Evolutionary conservation across 2,797 vertebrate genomes (phyloP), one percentile per base, ranked within the genome.

Genomic region (Danio kyathit): DNA sequence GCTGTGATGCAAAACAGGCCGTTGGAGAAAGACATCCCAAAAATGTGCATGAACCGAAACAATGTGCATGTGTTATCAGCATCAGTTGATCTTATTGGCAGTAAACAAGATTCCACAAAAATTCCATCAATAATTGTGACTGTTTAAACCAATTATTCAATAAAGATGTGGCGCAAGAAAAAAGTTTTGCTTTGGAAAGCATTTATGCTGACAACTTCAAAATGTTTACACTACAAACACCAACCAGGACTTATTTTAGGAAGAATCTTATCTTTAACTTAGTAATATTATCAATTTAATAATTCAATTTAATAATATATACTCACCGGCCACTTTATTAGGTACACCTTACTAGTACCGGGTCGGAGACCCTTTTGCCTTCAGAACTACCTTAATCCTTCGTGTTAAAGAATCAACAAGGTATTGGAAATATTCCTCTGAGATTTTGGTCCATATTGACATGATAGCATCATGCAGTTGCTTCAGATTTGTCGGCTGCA

Each of bases 121-220:
- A 73, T 56, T 72, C 49, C 17, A 21, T 73, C 59, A 72, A 73
- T 80, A 64, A 63, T 56, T 6, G 6, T 56, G 69, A 65, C 61
- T 43, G 56, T 70, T 79, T 61, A 79, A 79, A 71, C 56, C 66
- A 79, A 71, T 79, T 79, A 71, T 71, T 71, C 66, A 79, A 71
- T 71, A 79, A 71, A 79, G 66, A 79, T 71, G 66, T 61, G 56
- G 66, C 11, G 1, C 57, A 44, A 14, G 40, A 64, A 63, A 73
- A 29, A 29, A 76, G 63, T 76, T 43, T 60, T 61, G 40, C 51
- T 80, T 56, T 56, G 69, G 69, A 63, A 13, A 17, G 10, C 14
- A 8, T 52, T 71, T 16, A 63, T 40, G 59, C 46, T 41, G 59
- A 40, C 21, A 14, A 11, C 19, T 74, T 57, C 54, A 78, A 69